These are phyloP conservation scores for Lasioglossum lativentre DNA, from an alignment of 2,888 invertebrate genomes.

Conservation along the genomic window DNA sequence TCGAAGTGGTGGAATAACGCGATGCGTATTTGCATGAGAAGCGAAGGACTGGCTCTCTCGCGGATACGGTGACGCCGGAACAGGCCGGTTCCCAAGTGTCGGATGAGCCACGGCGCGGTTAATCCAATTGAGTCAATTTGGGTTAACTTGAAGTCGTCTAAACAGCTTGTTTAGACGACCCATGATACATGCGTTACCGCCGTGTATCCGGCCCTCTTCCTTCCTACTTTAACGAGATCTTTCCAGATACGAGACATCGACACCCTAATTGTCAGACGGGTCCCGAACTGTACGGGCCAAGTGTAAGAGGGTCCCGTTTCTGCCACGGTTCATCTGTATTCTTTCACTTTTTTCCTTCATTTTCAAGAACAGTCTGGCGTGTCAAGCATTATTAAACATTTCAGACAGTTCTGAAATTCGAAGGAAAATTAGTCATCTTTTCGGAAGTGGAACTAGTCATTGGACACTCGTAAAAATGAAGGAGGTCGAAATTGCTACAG, in stretches of 20 bases:
- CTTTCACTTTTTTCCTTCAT: neutral
- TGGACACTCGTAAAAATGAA: neutral
- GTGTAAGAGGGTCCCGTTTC: neutral
- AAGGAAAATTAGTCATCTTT: neutral
- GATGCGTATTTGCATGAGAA: slow-evolving; percentile 83
- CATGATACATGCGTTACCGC: slow-evolving; percentile 78
- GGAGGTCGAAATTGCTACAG: neutral
- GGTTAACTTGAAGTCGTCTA: slow-evolving; percentile 85
- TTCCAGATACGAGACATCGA: slow-evolving; percentile 57
- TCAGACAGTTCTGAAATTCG: neutral
- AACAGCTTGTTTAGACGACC: slow-evolving; percentile 84
- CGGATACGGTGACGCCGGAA: slow-evolving; percentile 74
- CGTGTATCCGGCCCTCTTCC: slow-evolving; percentile 80
- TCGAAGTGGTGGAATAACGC: slow-evolving; percentile 69
- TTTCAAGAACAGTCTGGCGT: neutral
- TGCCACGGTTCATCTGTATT: neutral
- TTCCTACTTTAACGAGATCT: slow-evolving; percentile 75
- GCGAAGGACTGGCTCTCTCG: slow-evolving; percentile 74
- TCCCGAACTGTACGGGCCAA: neutral
- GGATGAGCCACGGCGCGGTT: slow-evolving; percentile 82
- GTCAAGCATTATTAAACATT: neutral
- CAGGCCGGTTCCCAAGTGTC: slow-evolving; percentile 84
- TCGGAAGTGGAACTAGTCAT: neutral
- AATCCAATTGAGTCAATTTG: slow-evolving; percentile 84
- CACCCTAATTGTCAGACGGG: slow-evolving; percentile 21